Conservation (phyloP, 1,140 invertebrate species). For the Drosophila prosaltans region DNA sequence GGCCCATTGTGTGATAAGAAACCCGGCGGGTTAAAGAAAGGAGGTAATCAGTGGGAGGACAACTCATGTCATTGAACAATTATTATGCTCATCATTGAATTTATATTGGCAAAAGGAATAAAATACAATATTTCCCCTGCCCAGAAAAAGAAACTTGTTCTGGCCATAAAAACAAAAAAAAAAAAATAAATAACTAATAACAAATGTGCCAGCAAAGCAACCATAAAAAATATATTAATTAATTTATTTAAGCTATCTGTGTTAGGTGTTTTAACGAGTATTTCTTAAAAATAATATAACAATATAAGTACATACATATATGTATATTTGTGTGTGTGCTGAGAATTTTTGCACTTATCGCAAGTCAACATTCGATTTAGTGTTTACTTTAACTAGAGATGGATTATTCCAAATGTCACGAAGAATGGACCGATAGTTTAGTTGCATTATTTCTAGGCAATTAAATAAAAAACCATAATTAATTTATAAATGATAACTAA, state of each 20-base stretch:
- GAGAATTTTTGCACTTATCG: conserved; percentile 46
- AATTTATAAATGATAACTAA: too few relatives aligned
- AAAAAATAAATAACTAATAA: conserved; percentile 13
- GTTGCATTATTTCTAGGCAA: too few relatives aligned
- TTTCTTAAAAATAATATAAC: conserved; percentile 23
- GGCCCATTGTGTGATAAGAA: conserved; percentile 9
- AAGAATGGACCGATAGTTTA: background rate
- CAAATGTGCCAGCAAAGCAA: conserved; percentile 14
- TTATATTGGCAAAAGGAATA: background rate
- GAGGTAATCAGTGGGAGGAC: background rate
- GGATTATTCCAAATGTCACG: conserved; percentile 2
- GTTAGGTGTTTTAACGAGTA: conserved; percentile 32
- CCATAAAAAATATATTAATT: conserved; percentile 30
- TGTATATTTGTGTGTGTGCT: conserved; percentile 3
- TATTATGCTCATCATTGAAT: background rate
- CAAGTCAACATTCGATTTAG: conserved; percentile 49
- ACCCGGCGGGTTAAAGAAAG: background rate
- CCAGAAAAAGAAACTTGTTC: conserved; percentile 33
- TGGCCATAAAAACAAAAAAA: conserved; percentile 22
- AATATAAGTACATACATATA: conserved; percentile 2
- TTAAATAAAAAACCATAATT: too few relatives aligned
- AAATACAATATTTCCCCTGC: conserved; percentile 2
- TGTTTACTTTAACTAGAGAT: conserved; percentile 5
- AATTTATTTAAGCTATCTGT: conserved; percentile 53
- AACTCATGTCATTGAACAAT: conserved; percentile 15